phyloP scores from a whole-genome alignment of 2,888 invertebrate species.

The Candidula unifasciata region DNA sequence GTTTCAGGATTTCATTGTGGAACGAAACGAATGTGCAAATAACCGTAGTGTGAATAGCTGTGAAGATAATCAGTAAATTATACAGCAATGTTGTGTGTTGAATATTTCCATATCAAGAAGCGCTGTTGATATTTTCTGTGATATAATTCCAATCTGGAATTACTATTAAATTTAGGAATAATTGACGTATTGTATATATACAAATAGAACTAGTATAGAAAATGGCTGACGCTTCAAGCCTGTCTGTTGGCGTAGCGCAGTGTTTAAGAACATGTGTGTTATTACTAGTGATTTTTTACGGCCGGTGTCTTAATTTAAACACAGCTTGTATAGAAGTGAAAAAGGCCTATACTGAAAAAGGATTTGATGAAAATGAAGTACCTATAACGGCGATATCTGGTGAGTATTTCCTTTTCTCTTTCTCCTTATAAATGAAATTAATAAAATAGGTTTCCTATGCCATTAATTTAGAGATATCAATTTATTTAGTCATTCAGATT shows the following conservation, averaged over 20 bases:
- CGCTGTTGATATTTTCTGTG: constrained; percentile 31
- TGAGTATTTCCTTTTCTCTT: constrained; percentile 63
- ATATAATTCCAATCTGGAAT: constrained; percentile 24
- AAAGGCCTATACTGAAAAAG: constrained; percentile 88
- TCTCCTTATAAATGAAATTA: background rate
- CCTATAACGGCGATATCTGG: constrained; percentile 83
- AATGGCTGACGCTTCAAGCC: constrained; percentile 61
- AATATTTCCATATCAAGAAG: constrained; percentile 26
- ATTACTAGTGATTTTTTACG: constrained; percentile 57
- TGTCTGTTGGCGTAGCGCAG: constrained; percentile 47
- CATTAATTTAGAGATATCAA: background rate
- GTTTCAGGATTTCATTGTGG: constrained; percentile 29
- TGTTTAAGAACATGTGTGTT: constrained; percentile 57
- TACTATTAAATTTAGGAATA: constrained; percentile 20
- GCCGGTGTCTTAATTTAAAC: constrained; percentile 78
- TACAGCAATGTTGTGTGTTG: constrained; percentile 25
- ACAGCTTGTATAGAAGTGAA: constrained; percentile 84
- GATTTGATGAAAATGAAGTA: constrained; percentile 88
- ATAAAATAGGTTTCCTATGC: too few relatives aligned
- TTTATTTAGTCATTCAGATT: background rate
- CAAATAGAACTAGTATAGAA: constrained; percentile 43
- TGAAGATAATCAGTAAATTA: constrained; percentile 28
- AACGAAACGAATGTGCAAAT: background rate
- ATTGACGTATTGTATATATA: constrained; percentile 12
- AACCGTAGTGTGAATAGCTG: background rate